Percentiles rank a stretch among this genome's conserved stretches.
Evolutionary conservation across 2,888 invertebrate species (phyloP).

Genomic region (Anodontia alba): DNA sequence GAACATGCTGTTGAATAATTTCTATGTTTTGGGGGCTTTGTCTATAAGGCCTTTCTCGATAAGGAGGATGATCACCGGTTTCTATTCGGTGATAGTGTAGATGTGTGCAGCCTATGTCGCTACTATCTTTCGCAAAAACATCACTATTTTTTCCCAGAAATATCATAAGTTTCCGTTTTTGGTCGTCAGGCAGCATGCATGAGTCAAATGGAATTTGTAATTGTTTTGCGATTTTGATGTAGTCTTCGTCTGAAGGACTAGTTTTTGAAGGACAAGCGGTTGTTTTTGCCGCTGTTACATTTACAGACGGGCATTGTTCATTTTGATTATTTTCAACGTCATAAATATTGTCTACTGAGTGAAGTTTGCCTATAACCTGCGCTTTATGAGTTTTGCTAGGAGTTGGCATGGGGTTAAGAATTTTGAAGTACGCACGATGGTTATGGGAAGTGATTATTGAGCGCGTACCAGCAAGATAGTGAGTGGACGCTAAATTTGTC

Average conservation of each 20-base stretch:
- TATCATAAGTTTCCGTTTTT: constrained; percentile 12
- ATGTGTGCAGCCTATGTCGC: constrained; percentile 36
- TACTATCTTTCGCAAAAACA: constrained; percentile 35
- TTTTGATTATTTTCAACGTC: background rate
- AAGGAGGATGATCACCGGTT: constrained; percentile 8
- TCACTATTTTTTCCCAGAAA: constrained; percentile 32
- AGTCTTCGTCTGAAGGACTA: constrained; percentile 7
- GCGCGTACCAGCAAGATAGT: background rate
- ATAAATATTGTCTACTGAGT: background rate
- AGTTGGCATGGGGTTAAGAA: constrained; percentile 6
- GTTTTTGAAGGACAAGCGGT: too few species aligned
- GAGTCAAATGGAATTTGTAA: constrained; percentile 6
- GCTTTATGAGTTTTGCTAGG: background rate
- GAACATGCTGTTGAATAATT: constrained; percentile 21
- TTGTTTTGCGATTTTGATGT: constrained; percentile 3
- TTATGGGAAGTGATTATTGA: background rate
- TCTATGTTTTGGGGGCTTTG: constrained; percentile 15
- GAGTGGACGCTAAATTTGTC: background rate
- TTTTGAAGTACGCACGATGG: background rate
- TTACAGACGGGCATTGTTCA: background rate
- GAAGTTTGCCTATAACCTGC: constrained; percentile 12
- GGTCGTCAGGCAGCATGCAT: background rate
- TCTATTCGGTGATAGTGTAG: constrained; percentile 12
- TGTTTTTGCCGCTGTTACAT: background rate
- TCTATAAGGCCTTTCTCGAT: constrained; percentile 19